phyloP scores from a whole-genome alignment of 1,140 invertebrate species.

The Cydia strobilella region DNA sequence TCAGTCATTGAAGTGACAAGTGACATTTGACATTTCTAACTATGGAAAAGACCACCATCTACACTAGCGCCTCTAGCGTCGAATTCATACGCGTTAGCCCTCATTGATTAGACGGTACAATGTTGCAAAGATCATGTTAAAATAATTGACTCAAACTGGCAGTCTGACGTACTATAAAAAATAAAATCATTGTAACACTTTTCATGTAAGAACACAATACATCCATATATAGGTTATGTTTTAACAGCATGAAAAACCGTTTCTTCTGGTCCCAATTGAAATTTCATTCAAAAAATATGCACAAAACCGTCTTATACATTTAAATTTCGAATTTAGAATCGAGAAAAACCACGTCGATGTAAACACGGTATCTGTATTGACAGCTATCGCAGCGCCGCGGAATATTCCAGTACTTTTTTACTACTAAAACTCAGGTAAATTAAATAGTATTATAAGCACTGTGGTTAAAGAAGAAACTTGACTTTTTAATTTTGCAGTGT shows the following conservation, averaged over 20 bases:
- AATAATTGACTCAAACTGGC: not conserved
- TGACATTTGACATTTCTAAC: too few relatives aligned
- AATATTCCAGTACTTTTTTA: slow-evolving; percentile 51
- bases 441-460: slow-evolving; percentile 33
- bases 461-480: not conserved
- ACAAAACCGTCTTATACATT: not conserved
- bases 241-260: not conserved
- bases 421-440: slow-evolving; percentile 51
- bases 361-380: not conserved
- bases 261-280: not conserved
- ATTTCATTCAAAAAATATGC: not conserved
- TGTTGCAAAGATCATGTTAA: not conserved
- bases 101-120: too few relatives aligned
- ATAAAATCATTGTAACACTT: not conserved
- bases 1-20: too few relatives aligned
- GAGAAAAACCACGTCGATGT: not conserved
- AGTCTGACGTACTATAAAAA: not conserved
- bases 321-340: not conserved
- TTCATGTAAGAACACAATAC: not conserved
- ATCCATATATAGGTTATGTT: not conserved
- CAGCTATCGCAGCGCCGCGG: slow-evolving; percentile 50
- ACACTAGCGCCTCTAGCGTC: too few relatives aligned
- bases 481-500: slow-evolving; percentile 42
- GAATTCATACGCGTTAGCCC: too few relatives aligned
- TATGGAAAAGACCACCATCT: too few relatives aligned